phyloP scores from a whole-genome alignment of 1,140 invertebrate species.

The Hyposmocoma kahamanoa region DNA sequence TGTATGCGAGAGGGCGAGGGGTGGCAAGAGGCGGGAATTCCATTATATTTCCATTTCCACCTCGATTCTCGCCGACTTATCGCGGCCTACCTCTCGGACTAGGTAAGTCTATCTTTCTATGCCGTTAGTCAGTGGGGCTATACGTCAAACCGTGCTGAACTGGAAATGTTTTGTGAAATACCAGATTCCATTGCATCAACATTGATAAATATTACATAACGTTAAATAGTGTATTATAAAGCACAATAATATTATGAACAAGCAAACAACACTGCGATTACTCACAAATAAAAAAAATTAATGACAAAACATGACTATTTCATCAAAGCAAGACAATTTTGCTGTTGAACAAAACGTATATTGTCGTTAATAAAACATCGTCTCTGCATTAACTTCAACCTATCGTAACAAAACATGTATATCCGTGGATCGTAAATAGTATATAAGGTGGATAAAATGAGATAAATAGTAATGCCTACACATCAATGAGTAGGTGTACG shows the following conservation, averaged over 20 bases:
- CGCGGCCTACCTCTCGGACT: constrained; percentile 63
- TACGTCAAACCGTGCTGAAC: constrained; percentile 26
- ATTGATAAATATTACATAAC: too few relatives aligned
- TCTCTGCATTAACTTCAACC: too few relatives aligned
- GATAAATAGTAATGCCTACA: constrained; percentile 18
- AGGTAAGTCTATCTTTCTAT: constrained; percentile 69
- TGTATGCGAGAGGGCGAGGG: constrained; percentile 41
- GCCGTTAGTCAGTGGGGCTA: constrained; percentile 51
- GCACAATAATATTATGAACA: too few relatives aligned
- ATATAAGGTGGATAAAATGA: constrained; percentile 14
- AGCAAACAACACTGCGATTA: too few relatives aligned
- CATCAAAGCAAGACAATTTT: too few relatives aligned
- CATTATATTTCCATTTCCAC: constrained; percentile 73
- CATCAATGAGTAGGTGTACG: constrained; percentile 34
- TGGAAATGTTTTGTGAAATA: constrained; percentile 26
- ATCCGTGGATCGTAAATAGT: constrained; percentile 14
- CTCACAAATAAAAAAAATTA: too few relatives aligned
- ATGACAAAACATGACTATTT: too few relatives aligned
- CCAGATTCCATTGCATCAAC: too few relatives aligned
- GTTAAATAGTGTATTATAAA: too few relatives aligned
- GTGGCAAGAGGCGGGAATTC: constrained; percentile 35
- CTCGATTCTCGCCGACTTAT: constrained; percentile 66
- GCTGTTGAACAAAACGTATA: too few relatives aligned
- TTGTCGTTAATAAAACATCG: too few relatives aligned
- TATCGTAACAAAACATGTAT: too few relatives aligned